Evolutionary conservation across 2,113 vertebrate species (phyloP).

Genomic region (Mormyrus iriodes): DNA sequence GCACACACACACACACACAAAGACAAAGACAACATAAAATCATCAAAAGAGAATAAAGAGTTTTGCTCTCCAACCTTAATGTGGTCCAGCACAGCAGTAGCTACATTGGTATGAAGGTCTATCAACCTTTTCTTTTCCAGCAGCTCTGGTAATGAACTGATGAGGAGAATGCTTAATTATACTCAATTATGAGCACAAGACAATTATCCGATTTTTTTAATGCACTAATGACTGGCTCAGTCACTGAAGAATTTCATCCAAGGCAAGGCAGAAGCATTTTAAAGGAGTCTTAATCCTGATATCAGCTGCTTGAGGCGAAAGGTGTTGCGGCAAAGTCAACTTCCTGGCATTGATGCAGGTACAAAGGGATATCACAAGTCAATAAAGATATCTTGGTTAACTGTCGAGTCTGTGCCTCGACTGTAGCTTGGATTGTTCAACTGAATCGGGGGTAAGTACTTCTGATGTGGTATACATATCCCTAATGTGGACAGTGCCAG

Average conservation of each 20-base stretch:
- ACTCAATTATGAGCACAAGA: not conserved
- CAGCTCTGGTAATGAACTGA: constrained; percentile 91
- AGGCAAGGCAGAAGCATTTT: not conserved
- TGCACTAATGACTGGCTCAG: not conserved
- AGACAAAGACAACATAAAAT: not conserved
- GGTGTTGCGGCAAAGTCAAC: not conserved
- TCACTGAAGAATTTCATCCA: not conserved
- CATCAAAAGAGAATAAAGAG: not conserved
- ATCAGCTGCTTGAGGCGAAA: not conserved
- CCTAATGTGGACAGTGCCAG: not conserved
- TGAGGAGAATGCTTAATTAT: constrained; percentile 9
- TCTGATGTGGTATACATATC: not conserved
- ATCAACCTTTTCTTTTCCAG: constrained; percentile 95
- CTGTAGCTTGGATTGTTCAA: not conserved
- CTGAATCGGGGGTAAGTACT: not conserved
- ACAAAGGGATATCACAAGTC: not conserved
- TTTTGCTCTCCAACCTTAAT: constrained; percentile 77
- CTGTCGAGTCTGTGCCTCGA: not conserved
- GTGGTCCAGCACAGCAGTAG: constrained; percentile 92
- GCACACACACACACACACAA: not conserved
- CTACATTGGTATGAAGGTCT: constrained; percentile 96
- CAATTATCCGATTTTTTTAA: not conserved
- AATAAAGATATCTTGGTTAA: not conserved
- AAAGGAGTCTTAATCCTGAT: not conserved
- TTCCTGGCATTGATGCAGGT: not conserved